Conservation (phyloP, 1,140 invertebrate species). For the Bombus confusus region DNA sequence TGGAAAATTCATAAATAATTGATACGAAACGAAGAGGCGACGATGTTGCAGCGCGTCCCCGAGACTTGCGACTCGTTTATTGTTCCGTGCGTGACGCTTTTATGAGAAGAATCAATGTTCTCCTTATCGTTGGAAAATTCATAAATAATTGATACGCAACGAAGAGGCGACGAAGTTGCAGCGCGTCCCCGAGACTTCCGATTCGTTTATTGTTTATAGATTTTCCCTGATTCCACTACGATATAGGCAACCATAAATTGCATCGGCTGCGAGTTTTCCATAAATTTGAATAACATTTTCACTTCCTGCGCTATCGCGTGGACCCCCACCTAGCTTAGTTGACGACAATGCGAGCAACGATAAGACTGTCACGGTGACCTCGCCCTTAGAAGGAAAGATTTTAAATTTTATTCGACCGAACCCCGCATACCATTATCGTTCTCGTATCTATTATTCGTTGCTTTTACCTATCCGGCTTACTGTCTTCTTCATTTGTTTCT, state of each 20-base stretch:
- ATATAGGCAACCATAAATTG: conserved; percentile 58
- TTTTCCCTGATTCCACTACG: conserved; percentile 52
- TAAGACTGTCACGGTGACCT: conserved; percentile 46
- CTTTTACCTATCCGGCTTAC: background rate
- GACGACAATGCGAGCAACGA: conserved; percentile 3
- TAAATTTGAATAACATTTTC: conserved; percentile 68
- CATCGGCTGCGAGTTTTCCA: conserved; percentile 59
- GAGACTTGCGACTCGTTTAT: conserved; percentile 59
- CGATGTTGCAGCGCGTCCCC: conserved; percentile 27
- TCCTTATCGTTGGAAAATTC: conserved; percentile 49
- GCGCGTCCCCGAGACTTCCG: conserved; percentile 47
- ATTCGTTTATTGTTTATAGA: conserved; percentile 66
- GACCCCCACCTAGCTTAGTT: conserved; percentile 2
- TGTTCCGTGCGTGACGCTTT: conserved; percentile 15
- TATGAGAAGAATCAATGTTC: background rate
- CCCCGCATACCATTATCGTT: conserved; percentile 50
- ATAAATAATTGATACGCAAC: conserved; percentile 64
- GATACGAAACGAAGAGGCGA: conserved; percentile 25
- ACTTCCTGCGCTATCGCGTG: conserved; percentile 59
- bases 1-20: conserved; percentile 68
- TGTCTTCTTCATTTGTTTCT: background rate
- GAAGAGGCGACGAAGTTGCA: background rate
- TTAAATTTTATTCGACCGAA: conserved; percentile 55
- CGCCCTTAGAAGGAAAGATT: conserved; percentile 62
- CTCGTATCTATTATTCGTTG: conserved; percentile 10